A percentile compares a stretch with the other conserved stretches of the same genome.
Evolutionary conservation across 2,797 vertebrate species (phyloP).

Genomic region (Melanotaenia trifasciata): DNA sequence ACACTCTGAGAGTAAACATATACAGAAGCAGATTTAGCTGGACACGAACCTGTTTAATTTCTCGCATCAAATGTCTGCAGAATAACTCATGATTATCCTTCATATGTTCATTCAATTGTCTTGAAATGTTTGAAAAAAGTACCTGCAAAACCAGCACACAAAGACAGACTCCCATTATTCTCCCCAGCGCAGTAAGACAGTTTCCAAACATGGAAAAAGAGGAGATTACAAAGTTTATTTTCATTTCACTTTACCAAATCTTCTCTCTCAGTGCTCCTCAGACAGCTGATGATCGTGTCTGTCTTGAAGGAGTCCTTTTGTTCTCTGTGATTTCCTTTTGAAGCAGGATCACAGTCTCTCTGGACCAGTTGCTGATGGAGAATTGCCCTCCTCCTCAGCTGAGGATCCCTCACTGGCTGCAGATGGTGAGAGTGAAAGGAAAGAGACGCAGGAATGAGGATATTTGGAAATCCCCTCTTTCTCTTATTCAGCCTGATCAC

Average conservation of each 20-base stretch:
- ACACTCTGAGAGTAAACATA: slow-evolving; percentile 39
- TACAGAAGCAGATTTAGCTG: slow-evolving; percentile 11
- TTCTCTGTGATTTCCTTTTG: slow-evolving; percentile 66
- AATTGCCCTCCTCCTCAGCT: slow-evolving; percentile 50
- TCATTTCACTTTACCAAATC: slow-evolving; percentile 64
- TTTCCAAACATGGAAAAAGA: slow-evolving; percentile 51
- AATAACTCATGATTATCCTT: slow-evolving; percentile 1
- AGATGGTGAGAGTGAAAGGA: slow-evolving; percentile 46
- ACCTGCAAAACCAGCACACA: slow-evolving; percentile 7
- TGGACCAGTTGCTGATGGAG: slow-evolving; percentile 60
- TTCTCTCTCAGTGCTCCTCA: slow-evolving; percentile 60
- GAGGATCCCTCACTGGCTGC: slow-evolving; percentile 41
- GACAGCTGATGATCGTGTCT: slow-evolving; percentile 63
- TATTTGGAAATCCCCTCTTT: slow-evolving; percentile 70
- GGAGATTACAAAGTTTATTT: slow-evolving; percentile 69
- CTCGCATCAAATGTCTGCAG: slow-evolving; percentile 2
- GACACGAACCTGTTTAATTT: slow-evolving; percentile 20
- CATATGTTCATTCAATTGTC: slow-evolving; percentile 30
- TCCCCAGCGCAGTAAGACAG: slow-evolving; percentile 21
- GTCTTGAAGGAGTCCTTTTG: slow-evolving; percentile 58
- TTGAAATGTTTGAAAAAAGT: slow-evolving; percentile 14
- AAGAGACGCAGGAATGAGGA: slow-evolving; percentile 21
- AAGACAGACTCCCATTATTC: slow-evolving; percentile 11
- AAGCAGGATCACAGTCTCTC: slow-evolving; percentile 66
- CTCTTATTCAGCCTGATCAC: slow-evolving; percentile 39